These are phyloP conservation scores for Limanda limanda DNA, from an alignment of 2,113 vertebrate genomes.

Conservation along the genomic window DNA sequence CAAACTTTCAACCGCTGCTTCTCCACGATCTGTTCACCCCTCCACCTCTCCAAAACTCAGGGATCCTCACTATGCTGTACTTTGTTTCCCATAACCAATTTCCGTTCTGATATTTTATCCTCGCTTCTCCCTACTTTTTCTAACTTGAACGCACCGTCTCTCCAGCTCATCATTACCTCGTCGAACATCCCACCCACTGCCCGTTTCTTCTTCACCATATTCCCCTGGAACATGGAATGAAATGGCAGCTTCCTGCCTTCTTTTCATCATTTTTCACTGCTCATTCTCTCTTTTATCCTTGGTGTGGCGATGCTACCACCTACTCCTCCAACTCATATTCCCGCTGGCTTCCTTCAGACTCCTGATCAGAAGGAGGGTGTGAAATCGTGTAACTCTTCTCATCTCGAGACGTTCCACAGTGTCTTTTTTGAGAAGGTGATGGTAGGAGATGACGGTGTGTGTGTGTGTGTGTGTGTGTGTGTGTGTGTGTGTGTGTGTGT, in stretches of 20 bases:
- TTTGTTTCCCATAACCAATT: slow-evolving; percentile 9
- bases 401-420: slow-evolving; percentile 44
- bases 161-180: slow-evolving; percentile 43
- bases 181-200: slow-evolving; percentile 51
- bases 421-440: slow-evolving; percentile 20
- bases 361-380: slow-evolving; percentile 56
- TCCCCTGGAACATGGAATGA: slow-evolving; percentile 13
- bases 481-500: not conserved
- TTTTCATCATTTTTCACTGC: slow-evolving; percentile 55
- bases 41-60: slow-evolving; percentile 8
- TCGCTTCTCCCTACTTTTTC: not conserved
- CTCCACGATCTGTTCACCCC: slow-evolving; percentile 7
- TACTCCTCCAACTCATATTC: slow-evolving; percentile 55
- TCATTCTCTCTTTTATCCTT: slow-evolving; percentile 36
- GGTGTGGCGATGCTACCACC: slow-evolving; percentile 35
- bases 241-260: slow-evolving; percentile 33
- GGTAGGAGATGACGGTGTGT: slow-evolving; percentile 1
- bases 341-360: slow-evolving; percentile 49
- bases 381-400: slow-evolving; percentile 38
- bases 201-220: slow-evolving; percentile 33
- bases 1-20: not conserved
- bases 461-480: slow-evolving; percentile 9
- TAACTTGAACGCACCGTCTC: slow-evolving; percentile 26
- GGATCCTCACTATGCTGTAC: not conserved
- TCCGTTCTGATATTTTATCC: slow-evolving; percentile 17